phyloP scores from a whole-genome alignment of 53 echinoderm and acorn worm species.

The Paracentrotus lividus region DNA sequence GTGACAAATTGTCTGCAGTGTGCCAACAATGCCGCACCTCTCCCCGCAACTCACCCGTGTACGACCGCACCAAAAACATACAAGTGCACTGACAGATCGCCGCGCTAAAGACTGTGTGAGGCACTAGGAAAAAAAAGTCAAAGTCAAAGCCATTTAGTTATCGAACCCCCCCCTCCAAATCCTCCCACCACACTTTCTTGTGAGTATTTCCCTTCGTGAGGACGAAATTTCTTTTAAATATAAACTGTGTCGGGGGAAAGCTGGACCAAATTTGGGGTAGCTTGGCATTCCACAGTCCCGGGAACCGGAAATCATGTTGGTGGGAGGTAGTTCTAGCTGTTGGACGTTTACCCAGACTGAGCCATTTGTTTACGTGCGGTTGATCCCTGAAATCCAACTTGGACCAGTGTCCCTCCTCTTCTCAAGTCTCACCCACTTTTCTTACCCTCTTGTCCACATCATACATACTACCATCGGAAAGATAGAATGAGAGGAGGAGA shows the following conservation, averaged over 20 bases:
- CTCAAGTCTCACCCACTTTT: background rate
- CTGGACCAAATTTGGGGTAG: background rate
- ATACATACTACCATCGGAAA: background rate
- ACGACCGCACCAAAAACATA: conserved; percentile 72
- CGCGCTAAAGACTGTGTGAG: background rate
- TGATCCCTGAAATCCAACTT: conserved; percentile 63
- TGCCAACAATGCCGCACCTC: conserved; percentile 69
- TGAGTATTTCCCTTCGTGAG: background rate
- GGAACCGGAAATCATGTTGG: conserved; percentile 69
- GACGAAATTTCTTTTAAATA: background rate
- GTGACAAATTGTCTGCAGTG: conserved; percentile 70
- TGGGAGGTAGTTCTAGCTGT: conserved; percentile 66
- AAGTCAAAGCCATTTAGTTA: background rate
- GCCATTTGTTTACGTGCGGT: conserved; percentile 64
- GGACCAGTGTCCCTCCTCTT: conserved; percentile 38
- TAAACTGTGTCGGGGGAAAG: conserved; percentile 14
- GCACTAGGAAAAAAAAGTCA: conserved; percentile 27
- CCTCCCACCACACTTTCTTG: background rate
- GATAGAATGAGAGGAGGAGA: background rate
- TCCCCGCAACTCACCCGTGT: conserved; percentile 66
- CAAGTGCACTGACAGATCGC: conserved; percentile 64
- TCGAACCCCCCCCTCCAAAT: background rate
- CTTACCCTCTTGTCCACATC: background rate
- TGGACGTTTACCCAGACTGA: conserved; percentile 31
- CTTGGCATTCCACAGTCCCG: conserved; percentile 27